A percentile compares a stretch with the other conserved stretches of the same genome.
Evolutionary conservation across 2,113 vertebrate genomes (phyloP).

Genomic region (Rhombomys opimus): DNA sequence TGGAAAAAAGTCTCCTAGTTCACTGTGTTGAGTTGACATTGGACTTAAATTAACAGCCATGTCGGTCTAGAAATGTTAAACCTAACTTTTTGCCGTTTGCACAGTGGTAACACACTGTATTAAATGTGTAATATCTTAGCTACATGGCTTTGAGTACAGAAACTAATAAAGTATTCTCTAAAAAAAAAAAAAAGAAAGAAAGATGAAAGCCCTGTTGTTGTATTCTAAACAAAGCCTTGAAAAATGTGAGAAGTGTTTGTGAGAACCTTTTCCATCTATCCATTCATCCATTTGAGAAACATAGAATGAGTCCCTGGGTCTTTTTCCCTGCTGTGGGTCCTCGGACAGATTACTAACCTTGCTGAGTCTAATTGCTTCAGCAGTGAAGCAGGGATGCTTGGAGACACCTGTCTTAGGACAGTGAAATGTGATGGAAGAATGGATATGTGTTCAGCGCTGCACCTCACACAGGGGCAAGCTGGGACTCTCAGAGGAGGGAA

Average conservation of each 20-base stretch:
- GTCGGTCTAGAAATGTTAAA: not conserved
- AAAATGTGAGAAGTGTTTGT: constrained; percentile 2
- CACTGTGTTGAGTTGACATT: not conserved
- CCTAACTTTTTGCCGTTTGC: not conserved
- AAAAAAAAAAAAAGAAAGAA: not conserved
- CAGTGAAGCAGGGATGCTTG: not conserved
- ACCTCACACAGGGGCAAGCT: not conserved
- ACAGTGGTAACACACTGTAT: not conserved
- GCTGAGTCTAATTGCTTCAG: not conserved
- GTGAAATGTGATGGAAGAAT: not conserved
- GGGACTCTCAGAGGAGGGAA: not conserved
- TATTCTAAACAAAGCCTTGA: constrained; percentile 38
- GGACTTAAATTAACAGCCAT: not conserved
- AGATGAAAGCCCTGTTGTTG: not conserved
- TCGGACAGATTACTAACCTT: not conserved
- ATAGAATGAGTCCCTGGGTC: not conserved
- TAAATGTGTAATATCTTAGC: not conserved
- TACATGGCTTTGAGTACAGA: not conserved
- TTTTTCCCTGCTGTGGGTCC: not conserved
- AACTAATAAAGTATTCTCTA: not conserved
- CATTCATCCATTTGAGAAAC: not conserved
- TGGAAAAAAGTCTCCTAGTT: not conserved
- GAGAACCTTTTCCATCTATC: not conserved
- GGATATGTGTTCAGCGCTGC: not conserved
- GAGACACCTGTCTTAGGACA: not conserved